These are phyloP conservation scores for Syngnathus acus DNA, from an alignment of 2,797 vertebrate species.

Conservation along the genomic window DNA sequence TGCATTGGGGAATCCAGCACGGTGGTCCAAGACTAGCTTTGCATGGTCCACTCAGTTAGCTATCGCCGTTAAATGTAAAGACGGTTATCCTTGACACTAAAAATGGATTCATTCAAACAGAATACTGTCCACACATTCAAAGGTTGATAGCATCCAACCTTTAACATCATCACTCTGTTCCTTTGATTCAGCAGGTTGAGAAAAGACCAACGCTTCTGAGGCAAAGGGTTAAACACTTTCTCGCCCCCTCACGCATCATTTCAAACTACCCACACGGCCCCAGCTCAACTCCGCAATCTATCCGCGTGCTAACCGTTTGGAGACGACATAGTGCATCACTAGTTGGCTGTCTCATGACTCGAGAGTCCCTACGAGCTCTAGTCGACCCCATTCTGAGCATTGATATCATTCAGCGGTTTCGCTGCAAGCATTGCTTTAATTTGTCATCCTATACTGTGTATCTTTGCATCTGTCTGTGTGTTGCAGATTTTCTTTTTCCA, in stretches of 20 bases:
- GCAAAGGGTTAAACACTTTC: constrained; percentile 39
- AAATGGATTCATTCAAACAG: background rate
- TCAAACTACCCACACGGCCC: constrained; percentile 16
- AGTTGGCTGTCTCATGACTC: constrained; percentile 23
- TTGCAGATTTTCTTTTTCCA: too few species aligned
- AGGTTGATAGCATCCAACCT: constrained; percentile 14
- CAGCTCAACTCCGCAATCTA: constrained; percentile 16
- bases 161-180: constrained; percentile 23
- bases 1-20: constrained; percentile 8
- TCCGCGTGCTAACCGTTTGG: constrained; percentile 32
- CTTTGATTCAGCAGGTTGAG: constrained; percentile 11
- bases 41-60: constrained; percentile 5
- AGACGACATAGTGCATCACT: constrained; percentile 10
- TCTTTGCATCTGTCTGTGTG: too few species aligned
- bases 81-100: background rate
- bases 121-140: background rate
- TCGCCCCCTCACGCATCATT: constrained; percentile 33
- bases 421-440: background rate
- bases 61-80: background rate
- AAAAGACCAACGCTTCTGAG: constrained; percentile 18
- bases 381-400: background rate
- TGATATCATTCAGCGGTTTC: background rate
- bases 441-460: background rate
- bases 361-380: constrained; percentile 18
- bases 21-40: constrained; percentile 17